Evolutionary conservation across 2,888 invertebrate genomes (phyloP).

Genomic region (Parochlus steinenii): DNA sequence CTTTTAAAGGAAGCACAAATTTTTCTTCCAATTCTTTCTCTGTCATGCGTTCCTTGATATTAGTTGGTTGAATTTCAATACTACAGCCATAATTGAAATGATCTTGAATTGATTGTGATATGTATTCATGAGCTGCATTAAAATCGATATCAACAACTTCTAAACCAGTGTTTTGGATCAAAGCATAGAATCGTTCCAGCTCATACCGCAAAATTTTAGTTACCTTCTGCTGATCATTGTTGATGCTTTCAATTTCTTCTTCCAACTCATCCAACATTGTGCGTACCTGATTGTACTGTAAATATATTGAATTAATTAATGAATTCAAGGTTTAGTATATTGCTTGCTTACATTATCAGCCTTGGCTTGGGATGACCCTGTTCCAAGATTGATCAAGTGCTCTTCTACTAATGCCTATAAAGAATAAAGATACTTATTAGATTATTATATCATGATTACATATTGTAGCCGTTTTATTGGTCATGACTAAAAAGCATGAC

Average conservation of each 20-base stretch:
- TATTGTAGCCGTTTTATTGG: too few species aligned
- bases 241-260: constrained; percentile 7
- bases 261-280: constrained; percentile 11
- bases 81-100: constrained; percentile 3
- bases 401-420: too few species aligned
- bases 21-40: constrained; percentile 5
- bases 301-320: too few species aligned
- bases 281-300: too few species aligned
- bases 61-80: neutral
- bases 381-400: too few species aligned
- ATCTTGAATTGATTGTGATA: too few species aligned
- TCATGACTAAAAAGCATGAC: too few species aligned
- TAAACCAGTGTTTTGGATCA: neutral
- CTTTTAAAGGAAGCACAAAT: neutral
- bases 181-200: constrained; percentile 2
- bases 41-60: constrained; percentile 1
- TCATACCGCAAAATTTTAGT: neutral
- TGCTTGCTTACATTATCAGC: too few species aligned
- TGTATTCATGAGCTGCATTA: neutral
- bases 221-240: constrained; percentile 4
- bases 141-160: constrained; percentile 8
- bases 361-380: too few species aligned
- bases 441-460: too few species aligned
- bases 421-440: too few species aligned
- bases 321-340: too few species aligned